Percentiles rank a stretch among this genome's conserved stretches.
Evolutionary conservation across 1,140 invertebrate species (phyloP).

Genomic region (Tetramorium alpestre): DNA sequence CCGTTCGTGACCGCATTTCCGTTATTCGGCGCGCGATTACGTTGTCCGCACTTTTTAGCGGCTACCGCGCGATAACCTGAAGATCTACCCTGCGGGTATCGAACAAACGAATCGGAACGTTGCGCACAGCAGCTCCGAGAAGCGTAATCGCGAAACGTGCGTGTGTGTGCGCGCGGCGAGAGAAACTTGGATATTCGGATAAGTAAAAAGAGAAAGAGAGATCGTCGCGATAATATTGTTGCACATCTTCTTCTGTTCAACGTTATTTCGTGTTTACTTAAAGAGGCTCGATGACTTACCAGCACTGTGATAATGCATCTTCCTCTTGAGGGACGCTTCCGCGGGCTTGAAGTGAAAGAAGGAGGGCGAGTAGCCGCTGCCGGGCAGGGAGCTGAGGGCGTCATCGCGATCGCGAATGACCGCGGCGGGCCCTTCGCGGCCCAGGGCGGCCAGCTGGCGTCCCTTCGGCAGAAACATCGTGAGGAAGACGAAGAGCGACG

Average conservation of each 20-base stretch:
- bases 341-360: slow-evolving; percentile 96
- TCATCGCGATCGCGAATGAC: slow-evolving; percentile 85
- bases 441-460: slow-evolving; percentile 95
- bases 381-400: slow-evolving; percentile 90
- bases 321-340: slow-evolving; percentile 89
- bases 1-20: slow-evolving; percentile 44
- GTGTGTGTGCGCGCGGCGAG: slow-evolving; percentile 23
- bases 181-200: slow-evolving; percentile 55
- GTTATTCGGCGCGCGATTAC: slow-evolving; percentile 49
- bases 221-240: not conserved
- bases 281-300: slow-evolving; percentile 65
- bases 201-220: slow-evolving; percentile 32
- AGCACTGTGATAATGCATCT: slow-evolving; percentile 83
- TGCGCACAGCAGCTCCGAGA: not conserved
- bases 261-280: not conserved
- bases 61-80: not conserved
- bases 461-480: slow-evolving; percentile 98
- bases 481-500: slow-evolving; percentile 93
- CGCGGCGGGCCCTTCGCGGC: slow-evolving; percentile 87
- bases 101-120: slow-evolving; percentile 51
- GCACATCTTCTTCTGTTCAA: not conserved
- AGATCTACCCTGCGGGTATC: slow-evolving; percentile 7
- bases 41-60: slow-evolving; percentile 8
- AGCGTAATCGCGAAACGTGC: slow-evolving; percentile 5
- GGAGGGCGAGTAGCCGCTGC: slow-evolving; percentile 94